Evolutionary conservation across 2,797 vertebrate species (phyloP).

Genomic region (Propithecus perrieri): DNA sequence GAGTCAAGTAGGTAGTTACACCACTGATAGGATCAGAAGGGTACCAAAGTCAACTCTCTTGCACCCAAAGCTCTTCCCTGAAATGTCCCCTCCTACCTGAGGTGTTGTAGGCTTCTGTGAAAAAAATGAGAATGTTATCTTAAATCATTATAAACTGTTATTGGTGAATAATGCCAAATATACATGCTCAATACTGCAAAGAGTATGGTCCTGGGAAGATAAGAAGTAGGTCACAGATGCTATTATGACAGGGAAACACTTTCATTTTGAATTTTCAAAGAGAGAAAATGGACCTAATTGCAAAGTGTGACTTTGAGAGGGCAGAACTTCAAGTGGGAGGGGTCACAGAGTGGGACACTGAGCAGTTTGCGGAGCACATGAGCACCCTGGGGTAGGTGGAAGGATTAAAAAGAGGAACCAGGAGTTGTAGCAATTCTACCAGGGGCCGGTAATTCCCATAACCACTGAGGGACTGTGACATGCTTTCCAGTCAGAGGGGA

Average conservation of each 20-base stretch:
- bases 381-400: background rate
- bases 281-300: background rate
- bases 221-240: background rate
- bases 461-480: background rate
- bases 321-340: background rate
- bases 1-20: background rate
- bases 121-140: background rate
- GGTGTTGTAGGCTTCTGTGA: background rate
- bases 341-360: background rate
- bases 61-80: background rate
- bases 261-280: conserved; percentile 15
- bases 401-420: background rate
- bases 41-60: background rate
- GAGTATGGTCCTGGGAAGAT: background rate
- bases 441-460: background rate
- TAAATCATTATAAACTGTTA: background rate
- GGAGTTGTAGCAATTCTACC: background rate
- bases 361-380: background rate
- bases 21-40: background rate
- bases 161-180: background rate
- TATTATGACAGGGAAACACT: background rate
- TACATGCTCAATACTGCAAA: background rate
- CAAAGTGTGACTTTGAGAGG: background rate
- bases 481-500: background rate
- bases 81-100: background rate